Evolutionary conservation across 2,888 invertebrate genomes (phyloP).

Genomic region (Lamellibrachia columna): DNA sequence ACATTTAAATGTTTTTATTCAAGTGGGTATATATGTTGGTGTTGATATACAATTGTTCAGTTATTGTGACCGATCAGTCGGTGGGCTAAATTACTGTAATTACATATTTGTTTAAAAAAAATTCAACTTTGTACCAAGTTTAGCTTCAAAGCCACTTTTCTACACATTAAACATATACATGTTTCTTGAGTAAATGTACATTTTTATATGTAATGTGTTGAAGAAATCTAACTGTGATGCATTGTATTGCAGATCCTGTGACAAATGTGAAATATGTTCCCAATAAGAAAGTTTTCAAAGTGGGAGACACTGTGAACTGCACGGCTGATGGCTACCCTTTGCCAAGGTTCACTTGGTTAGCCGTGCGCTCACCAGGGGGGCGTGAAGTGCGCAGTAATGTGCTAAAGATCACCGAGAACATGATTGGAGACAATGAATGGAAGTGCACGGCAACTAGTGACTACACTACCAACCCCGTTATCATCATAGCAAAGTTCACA

Average conservation of each 20-base stretch:
- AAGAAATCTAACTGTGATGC: not conserved
- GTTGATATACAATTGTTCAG: too few species aligned
- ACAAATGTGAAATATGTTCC: not conserved
- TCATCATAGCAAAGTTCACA: not conserved
- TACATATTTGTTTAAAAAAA: too few species aligned
- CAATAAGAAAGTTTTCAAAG: not conserved
- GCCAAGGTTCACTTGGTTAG: not conserved
- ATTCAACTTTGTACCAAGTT: too few species aligned
- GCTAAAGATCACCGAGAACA: not conserved
- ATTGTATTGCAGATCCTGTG: not conserved
- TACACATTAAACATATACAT: not conserved
- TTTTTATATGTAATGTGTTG: not conserved
- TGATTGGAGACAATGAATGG: not conserved
- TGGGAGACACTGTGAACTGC: constrained; percentile 19
- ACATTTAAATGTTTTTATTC: too few species aligned
- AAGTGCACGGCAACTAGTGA: not conserved
- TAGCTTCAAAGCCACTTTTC: not conserved
- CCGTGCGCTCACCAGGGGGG: not conserved
- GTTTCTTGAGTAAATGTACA: not conserved
- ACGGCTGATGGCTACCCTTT: constrained; percentile 3
- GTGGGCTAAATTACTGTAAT: too few species aligned
- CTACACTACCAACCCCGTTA: not conserved
- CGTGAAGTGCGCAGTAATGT: not conserved
- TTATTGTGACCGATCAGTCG: too few species aligned
- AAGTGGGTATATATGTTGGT: too few species aligned